phyloP scores from a whole-genome alignment of 2,113 vertebrate species.

The Semnornis frantzii region DNA sequence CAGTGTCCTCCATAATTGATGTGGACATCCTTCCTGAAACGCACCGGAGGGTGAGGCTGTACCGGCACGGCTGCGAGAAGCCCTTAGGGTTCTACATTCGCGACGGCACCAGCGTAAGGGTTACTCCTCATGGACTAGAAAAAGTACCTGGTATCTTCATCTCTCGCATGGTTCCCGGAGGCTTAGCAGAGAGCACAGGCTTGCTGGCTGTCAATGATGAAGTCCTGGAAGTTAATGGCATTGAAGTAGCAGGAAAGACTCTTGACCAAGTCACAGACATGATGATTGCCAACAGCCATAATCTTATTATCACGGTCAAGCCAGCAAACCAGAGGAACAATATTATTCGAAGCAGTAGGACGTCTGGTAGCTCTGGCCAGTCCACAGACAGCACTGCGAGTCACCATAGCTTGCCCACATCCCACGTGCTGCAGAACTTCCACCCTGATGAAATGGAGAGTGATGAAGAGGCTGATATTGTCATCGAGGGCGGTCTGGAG shows the following conservation, averaged over 20 bases:
- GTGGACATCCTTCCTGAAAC: conserved; percentile 98
- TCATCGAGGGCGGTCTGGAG: conserved; percentile 90
- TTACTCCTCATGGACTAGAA: conserved; percentile 93
- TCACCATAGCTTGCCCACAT: conserved; percentile 79
- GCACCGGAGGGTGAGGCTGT: conserved; percentile 91
- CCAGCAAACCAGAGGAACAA: conserved; percentile 98
- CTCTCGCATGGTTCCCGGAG: conserved; percentile 95
- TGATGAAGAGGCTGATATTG: conserved; percentile 92
- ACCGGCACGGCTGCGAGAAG: conserved; percentile 93
- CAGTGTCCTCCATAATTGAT: conserved; percentile 97
- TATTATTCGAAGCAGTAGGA: conserved; percentile 89
- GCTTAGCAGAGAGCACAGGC: conserved; percentile 94
- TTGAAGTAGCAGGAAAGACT: conserved; percentile 95
- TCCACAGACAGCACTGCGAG: conserved; percentile 89
- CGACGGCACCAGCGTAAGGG: conserved; percentile 92
- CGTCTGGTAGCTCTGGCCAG: conserved; percentile 90
- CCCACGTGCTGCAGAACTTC: conserved; percentile 81
- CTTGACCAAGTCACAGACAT: conserved; percentile 98
- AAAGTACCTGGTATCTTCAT: conserved; percentile 98
- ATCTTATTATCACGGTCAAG: conserved; percentile 96
- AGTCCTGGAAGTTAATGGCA: conserved; percentile 98
- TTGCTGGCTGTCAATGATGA: conserved; percentile 98
- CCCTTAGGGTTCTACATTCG: conserved; percentile 97
- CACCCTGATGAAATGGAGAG: conserved; percentile 92
- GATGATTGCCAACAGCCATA: conserved; percentile 99